phyloP scores from a whole-genome alignment of 2,113 vertebrate genomes.

The Vimba vimba region DNA sequence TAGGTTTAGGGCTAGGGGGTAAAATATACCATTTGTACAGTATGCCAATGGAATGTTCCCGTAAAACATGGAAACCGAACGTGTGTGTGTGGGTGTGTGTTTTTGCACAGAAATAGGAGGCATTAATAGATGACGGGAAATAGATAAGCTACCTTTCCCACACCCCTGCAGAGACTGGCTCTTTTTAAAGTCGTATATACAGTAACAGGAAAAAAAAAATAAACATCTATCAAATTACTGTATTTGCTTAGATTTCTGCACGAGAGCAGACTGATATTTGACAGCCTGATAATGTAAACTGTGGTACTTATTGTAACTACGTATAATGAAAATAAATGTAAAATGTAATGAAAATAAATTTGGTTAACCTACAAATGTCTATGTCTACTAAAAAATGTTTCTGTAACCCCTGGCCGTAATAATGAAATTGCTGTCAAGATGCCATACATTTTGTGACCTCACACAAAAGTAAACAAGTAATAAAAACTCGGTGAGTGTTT shows the following conservation, averaged over 20 bases:
- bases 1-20: no score
- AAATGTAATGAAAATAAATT: neutral
- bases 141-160: slow-evolving; percentile 42
- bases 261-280: neutral
- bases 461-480: neutral
- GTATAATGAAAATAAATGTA: neutral
- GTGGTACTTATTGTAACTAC: neutral
- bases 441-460: neutral
- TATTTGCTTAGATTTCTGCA: slow-evolving; percentile 15
- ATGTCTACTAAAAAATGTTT: neutral
- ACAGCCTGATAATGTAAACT: neutral
- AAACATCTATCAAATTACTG: neutral
- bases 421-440: neutral
- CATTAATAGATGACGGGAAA: slow-evolving; percentile 34
- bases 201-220: neutral
- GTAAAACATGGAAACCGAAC: no score
- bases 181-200: slow-evolving; percentile 28
- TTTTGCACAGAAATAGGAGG: slow-evolving; percentile 48
- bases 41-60: no score
- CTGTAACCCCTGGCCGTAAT: neutral
- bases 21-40: no score
- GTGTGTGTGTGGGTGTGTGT: slow-evolving; percentile 53
- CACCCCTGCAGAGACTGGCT: slow-evolving; percentile 41
- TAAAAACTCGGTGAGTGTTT: no score
- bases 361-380: neutral